phyloP scores from a whole-genome alignment of 2,888 invertebrate species.

The Biston betularia region DNA sequence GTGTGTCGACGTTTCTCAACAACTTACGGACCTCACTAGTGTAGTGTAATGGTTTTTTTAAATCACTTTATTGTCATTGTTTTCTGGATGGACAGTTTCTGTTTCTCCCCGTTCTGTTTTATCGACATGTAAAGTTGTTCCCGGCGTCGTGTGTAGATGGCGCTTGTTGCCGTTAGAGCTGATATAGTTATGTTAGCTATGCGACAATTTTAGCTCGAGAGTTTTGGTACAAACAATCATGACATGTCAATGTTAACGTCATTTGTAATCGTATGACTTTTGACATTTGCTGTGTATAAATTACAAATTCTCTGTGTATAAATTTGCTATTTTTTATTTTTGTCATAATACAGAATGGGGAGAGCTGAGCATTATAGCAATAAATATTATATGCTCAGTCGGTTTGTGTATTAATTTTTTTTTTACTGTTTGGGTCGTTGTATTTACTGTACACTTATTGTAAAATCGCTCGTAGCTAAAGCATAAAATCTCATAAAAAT shows the following conservation, averaged over 20 bases:
- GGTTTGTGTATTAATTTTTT: slow-evolving; percentile 23
- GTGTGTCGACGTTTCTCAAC: slow-evolving; percentile 85
- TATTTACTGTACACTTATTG: not conserved
- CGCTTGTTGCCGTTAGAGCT: not conserved
- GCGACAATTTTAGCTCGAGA: not conserved
- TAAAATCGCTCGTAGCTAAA: too few species aligned
- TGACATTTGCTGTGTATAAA: not conserved
- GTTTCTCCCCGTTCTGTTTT: slow-evolving; percentile 24
- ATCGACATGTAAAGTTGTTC: not conserved
- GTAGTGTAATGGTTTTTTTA: slow-evolving; percentile 70
- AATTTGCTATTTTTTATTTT: not conserved
- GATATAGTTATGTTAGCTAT: not conserved
- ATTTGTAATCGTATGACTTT: too few species aligned
- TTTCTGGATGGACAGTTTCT: slow-evolving; percentile 22
- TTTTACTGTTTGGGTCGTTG: slow-evolving; percentile 26
- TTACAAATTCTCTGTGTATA: slow-evolving; percentile 1
- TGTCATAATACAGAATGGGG: slow-evolving; percentile 27
- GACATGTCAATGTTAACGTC: not conserved
- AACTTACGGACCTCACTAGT: slow-evolving; percentile 83
- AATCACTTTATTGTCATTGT: slow-evolving; percentile 41
- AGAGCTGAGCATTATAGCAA: slow-evolving; percentile 36
- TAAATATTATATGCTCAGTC: slow-evolving; percentile 28
- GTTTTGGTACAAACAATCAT: not conserved
- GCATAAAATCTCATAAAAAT: not conserved
- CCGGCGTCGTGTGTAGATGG: not conserved